A percentile compares a stretch with the other conserved stretches of the same genome.
Conservation (phyloP, 2,113 vertebrate genomes). For the Pachycephala philippinensis region DNA sequence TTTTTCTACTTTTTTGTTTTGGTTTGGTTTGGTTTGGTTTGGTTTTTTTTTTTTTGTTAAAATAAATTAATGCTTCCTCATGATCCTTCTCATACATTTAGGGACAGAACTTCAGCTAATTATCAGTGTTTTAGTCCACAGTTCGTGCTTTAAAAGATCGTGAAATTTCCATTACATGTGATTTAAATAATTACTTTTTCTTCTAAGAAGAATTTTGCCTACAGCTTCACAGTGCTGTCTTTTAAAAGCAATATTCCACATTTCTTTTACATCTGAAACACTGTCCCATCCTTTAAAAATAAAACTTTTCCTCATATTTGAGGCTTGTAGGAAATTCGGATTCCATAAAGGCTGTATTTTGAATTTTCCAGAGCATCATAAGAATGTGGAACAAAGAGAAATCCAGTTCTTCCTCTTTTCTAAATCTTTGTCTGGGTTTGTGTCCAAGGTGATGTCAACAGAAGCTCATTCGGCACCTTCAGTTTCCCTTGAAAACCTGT, state of each 20-base stretch:
- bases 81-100: not conserved
- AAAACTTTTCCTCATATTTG: not conserved
- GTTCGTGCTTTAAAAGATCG: not conserved
- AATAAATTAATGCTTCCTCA: not conserved
- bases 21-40: fast-evolving
- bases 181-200: not conserved
- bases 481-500: not conserved
- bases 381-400: not conserved
- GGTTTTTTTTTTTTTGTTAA: not conserved
- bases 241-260: not conserved
- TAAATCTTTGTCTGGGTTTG: not conserved
- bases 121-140: not conserved
- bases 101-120: not conserved
- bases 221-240: not conserved
- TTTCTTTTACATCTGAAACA: not conserved
- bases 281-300: not conserved
- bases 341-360: not conserved
- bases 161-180: not conserved
- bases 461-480: not conserved
- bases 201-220: not conserved
- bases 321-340: not conserved
- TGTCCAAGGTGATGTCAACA: not conserved
- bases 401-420: not conserved
- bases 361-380: not conserved
- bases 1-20: fast-evolving